Evolutionary conservation across 2,797 vertebrate genomes (phyloP), one percentile per base, ranked within the genome.

Genomic region (Lateolabrax maculatus): DNA sequence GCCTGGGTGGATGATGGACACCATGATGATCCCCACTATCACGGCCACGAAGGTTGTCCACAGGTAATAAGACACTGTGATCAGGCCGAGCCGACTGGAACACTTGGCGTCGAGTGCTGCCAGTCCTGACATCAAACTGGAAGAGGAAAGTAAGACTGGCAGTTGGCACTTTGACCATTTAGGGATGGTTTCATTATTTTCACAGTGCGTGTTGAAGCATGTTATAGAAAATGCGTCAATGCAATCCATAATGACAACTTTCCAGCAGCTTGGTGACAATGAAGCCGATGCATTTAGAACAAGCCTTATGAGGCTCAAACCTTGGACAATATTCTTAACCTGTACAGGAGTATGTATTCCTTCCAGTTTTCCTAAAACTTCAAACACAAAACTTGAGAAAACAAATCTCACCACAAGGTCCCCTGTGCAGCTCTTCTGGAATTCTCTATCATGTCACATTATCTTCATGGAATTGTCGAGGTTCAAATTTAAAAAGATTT

Each of bases 11-110:
- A 99, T 98, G 89, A 97, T 94, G 83, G 96, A 97, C 16, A 99
- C 98, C 97, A 99, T 97, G 90, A 98, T 86, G 89, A 99, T 99
- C 36, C 98, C 98, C 88, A 99, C 97, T 9, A 99, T 77, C 68
- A 99, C 98, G 0, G 98, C 98, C 83, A 99, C 94, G 57, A 99
- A 99, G 9, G 98, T 99, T 87, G 98, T 99, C 97, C 97, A 98
- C 87, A 99, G 93, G 92, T 99, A 99, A 80, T 99, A 99, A 0
- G 98, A 98, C 84, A 99, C 94, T 0, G 98, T 99, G 88, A 99
- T 97, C 83, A 99, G 94, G 29, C 98, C 98, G 72, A 99, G 91
- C 25, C 97, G 97, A 80, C 97, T 98, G 77, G 97, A 98, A 19
- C 97, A 98, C 93, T 98, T 99, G 56, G 97, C 96, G 41, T 99